Evolutionary conservation across 2,113 vertebrate species (phyloP).

Genomic region (Ailurus styani): DNA sequence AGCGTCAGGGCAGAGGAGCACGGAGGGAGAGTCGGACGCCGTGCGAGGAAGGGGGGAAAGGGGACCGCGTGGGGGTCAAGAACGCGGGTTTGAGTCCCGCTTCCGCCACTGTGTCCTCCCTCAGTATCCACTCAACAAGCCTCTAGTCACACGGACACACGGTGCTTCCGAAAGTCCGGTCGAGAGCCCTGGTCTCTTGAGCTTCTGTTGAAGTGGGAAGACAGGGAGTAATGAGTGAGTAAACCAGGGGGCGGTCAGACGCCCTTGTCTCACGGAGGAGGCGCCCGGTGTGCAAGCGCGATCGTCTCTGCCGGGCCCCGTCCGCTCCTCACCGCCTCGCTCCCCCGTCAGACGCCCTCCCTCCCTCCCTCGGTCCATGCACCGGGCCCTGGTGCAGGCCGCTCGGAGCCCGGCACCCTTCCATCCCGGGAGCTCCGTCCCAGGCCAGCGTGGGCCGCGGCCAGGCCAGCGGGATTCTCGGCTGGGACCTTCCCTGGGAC

Average conservation of each 20-base stretch:
- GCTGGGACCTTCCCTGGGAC: too few relatives aligned
- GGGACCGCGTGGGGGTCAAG: background rate
- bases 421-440: accelerated
- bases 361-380: accelerated
- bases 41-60: background rate
- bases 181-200: accelerated
- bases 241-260: accelerated
- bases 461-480: background rate
- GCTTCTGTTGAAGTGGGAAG: accelerated
- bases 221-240: accelerated
- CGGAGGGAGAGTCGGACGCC: accelerated
- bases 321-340: accelerated
- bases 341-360: background rate
- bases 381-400: accelerated
- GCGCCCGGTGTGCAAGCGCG: accelerated
- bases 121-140: background rate
- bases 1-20: accelerated
- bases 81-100: background rate
- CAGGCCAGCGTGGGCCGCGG: background rate
- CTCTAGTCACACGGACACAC: accelerated
- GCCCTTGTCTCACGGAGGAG: accelerated
- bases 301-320: accelerated
- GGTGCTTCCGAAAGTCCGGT: accelerated
- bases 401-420: accelerated
- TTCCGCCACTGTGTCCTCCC: too few relatives aligned